These are phyloP conservation scores for Embidobia sp. DNA, from an alignment of 2,888 invertebrate species.

Conservation along the genomic window DNA sequence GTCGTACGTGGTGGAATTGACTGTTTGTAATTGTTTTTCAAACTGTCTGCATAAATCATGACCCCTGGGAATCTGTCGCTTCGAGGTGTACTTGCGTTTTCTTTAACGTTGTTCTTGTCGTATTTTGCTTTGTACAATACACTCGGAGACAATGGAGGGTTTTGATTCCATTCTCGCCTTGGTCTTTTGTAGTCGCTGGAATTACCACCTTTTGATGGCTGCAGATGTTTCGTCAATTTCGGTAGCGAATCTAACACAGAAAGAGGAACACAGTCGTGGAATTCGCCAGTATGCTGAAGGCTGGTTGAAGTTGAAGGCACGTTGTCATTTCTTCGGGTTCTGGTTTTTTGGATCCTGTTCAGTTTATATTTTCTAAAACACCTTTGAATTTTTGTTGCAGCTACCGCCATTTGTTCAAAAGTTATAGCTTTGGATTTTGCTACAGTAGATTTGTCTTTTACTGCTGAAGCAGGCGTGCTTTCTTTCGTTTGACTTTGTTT, in stretches of 20 bases:
- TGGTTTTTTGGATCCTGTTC: slow-evolving; percentile 67
- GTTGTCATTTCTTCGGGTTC: not conserved
- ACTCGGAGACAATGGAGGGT: slow-evolving; percentile 42
- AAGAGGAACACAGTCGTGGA: slow-evolving; percentile 79
- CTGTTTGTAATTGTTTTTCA: slow-evolving; percentile 33
- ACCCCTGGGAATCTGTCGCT: slow-evolving; percentile 46
- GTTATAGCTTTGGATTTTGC: not conserved
- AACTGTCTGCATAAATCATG: slow-evolving; percentile 48
- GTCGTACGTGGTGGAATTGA: not conserved
- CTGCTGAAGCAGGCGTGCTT: too few relatives aligned
- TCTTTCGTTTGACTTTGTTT: not conserved
- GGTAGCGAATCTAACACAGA: slow-evolving; percentile 68
- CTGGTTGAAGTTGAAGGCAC: slow-evolving; percentile 33
- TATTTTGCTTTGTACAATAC: slow-evolving; percentile 12
- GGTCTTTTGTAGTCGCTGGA: slow-evolving; percentile 21
- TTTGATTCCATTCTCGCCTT: slow-evolving; percentile 40
- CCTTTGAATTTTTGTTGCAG: slow-evolving; percentile 68
- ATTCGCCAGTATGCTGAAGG: slow-evolving; percentile 79
- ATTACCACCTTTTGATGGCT: not conserved
- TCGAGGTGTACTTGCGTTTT: not conserved
- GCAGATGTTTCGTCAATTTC: too few relatives aligned
- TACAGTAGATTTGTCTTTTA: too few relatives aligned
- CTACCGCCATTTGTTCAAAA: slow-evolving; percentile 36
- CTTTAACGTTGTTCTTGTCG: too few relatives aligned
- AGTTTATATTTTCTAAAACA: slow-evolving; percentile 69